Evolutionary conservation across 2,888 invertebrate genomes (phyloP).

Genomic region (Mechanitis mazaeus): DNA sequence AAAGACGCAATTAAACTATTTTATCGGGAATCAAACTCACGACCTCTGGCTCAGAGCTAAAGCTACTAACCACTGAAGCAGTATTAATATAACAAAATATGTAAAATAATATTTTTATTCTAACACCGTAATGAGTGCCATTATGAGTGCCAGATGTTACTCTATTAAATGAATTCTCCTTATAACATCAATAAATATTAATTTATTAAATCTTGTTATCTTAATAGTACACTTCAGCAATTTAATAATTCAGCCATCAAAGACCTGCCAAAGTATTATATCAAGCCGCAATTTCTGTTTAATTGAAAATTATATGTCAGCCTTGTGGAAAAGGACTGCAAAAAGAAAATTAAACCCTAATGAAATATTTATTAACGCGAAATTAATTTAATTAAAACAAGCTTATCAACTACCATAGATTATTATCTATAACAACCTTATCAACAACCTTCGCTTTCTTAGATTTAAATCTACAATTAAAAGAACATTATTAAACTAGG

Average conservation of each 20-base stretch:
- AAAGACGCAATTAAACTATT: no score
- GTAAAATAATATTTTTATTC: no score
- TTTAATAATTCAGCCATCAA: conserved; percentile 41
- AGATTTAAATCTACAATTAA: no score
- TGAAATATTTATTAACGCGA: background rate
- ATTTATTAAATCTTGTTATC: conserved; percentile 9
- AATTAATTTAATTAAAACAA: conserved; percentile 16
- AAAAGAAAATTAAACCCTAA: conserved; percentile 13
- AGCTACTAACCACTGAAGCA: no score
- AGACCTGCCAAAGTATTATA: conserved; percentile 30
- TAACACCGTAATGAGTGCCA: no score
- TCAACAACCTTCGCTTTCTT: no score
- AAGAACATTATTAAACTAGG: no score
- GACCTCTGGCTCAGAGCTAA: no score
- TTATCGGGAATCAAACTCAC: no score
- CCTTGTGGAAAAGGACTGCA: conserved; percentile 21
- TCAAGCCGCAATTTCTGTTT: conserved; percentile 27
- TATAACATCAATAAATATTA: background rate
- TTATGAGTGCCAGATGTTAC: no score
- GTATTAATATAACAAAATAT: no score
- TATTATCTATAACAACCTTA: conserved; percentile 3
- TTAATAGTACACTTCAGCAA: conserved; percentile 29
- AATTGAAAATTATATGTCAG: conserved; percentile 31
- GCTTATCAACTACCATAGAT: conserved; percentile 14
- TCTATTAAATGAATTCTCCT: no score